Evolutionary conservation across 2,797 vertebrate genomes (phyloP), one percentile per base, ranked within the genome.

Genomic region (Acrocephalus scirpaceus): DNA sequence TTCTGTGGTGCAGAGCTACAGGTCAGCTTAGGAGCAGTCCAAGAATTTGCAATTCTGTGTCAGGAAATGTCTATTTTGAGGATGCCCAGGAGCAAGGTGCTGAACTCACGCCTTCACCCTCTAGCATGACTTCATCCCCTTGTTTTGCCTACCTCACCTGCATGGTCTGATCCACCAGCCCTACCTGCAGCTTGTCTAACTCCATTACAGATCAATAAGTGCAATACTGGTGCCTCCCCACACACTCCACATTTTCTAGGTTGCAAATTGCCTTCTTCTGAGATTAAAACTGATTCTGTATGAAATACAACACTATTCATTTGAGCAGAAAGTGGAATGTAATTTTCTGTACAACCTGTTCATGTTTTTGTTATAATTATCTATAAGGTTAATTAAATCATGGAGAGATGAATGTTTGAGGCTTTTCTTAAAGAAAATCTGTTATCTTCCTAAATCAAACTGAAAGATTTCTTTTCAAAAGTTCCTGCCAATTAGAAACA

Each of bases 41-140:
- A 51, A 53, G 54, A 75, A 76, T 81, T 51, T 78, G 83, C 58
- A 86, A 11, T 90, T 93, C 86, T 90, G 44, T 42, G 66, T 44
- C 86, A 94, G 54, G 86, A 90, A 73, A 81, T 48, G 40, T 58
- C 73, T 92, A 0, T 26, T 92, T 84, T 96, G 90, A 95, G 56
- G 66, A 88, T 92, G 51, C 92, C 70, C 93, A 96, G 94, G 60
- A 84, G 66, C 56, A 92, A 95, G 70, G 83, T 94, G 66, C 21
- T 90, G 65, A 95, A 69, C 47, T 81, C 76, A 34, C 25, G 47
- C 32, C 45, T 86, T 90, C 76, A 40, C 30, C 11, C n/a, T 80
- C 22, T 50, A 77, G 42, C 69, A n/a, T 4, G 45, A 77, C 50
- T 89, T 88, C 69, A 83, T 65, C 47, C 25, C 65, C 34, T 42